Percentiles rank a stretch among this genome's conserved stretches.
Conservation (phyloP, 2,113 vertebrate genomes). For the Rhizomys pruinosus region DNA sequence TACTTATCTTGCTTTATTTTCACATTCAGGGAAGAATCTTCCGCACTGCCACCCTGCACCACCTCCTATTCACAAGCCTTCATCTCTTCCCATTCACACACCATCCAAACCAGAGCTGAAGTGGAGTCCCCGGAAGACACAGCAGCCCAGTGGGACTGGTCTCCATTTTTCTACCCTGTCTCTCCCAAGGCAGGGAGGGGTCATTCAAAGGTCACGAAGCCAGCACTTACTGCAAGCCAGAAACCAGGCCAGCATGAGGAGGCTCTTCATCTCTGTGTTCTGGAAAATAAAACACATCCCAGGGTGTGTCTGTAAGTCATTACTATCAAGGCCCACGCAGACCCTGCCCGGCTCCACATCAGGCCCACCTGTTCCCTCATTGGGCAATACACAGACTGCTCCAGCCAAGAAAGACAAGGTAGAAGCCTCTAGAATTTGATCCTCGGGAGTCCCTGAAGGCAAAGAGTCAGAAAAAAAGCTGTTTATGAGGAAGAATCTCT, state of each 20-base stretch:
- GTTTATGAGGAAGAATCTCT: too few relatives aligned
- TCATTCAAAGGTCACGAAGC: not conserved
- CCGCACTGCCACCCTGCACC: rapidly evolving
- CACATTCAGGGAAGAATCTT: not conserved
- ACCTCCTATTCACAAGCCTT: not conserved
- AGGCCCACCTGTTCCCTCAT: rapidly evolving
- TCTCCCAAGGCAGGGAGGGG: not conserved
- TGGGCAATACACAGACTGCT: not conserved
- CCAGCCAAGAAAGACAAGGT: not conserved
- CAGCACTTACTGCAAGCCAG: slow-evolving; percentile 74
- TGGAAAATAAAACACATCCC: slow-evolving; percentile 63
- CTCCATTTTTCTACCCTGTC: not conserved
- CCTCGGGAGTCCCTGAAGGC: not conserved
- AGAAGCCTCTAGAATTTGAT: not conserved
- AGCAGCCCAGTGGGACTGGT: too few relatives aligned
- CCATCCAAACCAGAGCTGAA: not conserved
- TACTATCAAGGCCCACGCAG: not conserved
- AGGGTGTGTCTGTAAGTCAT: not conserved
- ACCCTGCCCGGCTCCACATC: not conserved
- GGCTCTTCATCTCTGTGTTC: slow-evolving; percentile 66
- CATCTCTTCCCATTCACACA: rapidly evolving
- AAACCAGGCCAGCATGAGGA: slow-evolving; percentile 65
- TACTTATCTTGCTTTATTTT: not conserved
- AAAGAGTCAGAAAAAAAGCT: too few relatives aligned
- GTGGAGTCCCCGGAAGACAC: not conserved